Conservation (phyloP, 2,113 vertebrate species). For the Alexandromys fortis region DNA sequence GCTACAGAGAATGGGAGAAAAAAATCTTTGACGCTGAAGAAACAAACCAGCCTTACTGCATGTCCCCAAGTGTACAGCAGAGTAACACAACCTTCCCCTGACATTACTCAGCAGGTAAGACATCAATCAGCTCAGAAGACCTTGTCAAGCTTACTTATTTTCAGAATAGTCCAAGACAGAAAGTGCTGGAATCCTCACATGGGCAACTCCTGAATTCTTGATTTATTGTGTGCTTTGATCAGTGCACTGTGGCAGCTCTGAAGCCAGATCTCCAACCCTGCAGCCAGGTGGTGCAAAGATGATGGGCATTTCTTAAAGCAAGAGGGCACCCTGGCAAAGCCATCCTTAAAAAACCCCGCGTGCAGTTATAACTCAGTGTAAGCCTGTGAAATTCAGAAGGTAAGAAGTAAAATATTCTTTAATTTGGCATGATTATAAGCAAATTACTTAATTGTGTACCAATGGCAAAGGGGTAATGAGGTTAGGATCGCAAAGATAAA, state of each 20-base stretch:
- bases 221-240: conserved; percentile 64
- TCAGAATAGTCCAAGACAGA: conserved; percentile 26
- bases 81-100: neutral
- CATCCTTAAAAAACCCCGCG: neutral
- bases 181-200: conserved; percentile 34
- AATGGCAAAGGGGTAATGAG: neutral
- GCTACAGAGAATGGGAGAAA: neutral
- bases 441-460: conserved; percentile 39
- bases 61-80: neutral
- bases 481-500: conserved; percentile 60
- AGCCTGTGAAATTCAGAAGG: conserved; percentile 9
- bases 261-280: conserved; percentile 39
- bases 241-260: conserved; percentile 25
- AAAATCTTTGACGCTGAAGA: neutral
- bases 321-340: neutral
- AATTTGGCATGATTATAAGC: conserved; percentile 12
- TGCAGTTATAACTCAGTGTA: neutral
- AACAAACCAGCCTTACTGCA: neutral
- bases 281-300: conserved; percentile 69
- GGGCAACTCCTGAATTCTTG: conserved; percentile 43
- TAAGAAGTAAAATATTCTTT: conserved; percentile 21
- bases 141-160: neutral
- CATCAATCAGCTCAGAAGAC: conserved; percentile 18
- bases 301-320: conserved; percentile 35
- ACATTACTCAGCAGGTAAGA: neutral